Percentiles rank a stretch among this genome's conserved stretches.
Conservation (phyloP, 2,797 vertebrate species). For the Hydrophis major region DNA sequence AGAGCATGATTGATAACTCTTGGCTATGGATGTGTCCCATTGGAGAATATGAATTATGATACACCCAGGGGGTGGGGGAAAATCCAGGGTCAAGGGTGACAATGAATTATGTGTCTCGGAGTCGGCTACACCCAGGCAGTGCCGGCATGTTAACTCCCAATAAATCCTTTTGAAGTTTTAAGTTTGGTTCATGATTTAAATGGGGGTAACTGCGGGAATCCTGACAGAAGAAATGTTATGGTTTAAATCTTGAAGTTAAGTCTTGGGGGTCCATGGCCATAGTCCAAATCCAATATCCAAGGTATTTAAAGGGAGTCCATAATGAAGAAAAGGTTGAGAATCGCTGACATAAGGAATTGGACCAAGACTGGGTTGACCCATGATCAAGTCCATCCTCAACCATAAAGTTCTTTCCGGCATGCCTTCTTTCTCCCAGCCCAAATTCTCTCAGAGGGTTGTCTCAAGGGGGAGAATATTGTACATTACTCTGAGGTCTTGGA, state of each 20-base stretch:
- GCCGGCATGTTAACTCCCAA: too few relatives aligned
- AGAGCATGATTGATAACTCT: too few relatives aligned
- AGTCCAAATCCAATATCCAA: neutral
- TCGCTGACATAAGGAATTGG: neutral
- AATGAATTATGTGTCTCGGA: too few relatives aligned
- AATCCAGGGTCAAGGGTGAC: too few relatives aligned
- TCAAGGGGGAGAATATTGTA: neutral
- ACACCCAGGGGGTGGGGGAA: too few relatives aligned
- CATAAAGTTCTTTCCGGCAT: neutral
- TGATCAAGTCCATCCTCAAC: neutral
- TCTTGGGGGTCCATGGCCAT: neutral
- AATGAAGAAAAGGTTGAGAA: neutral
- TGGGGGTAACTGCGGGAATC: too few relatives aligned
- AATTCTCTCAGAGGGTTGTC: neutral
- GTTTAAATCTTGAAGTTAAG: neutral
- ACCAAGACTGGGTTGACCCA: neutral
- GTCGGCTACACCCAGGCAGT: too few relatives aligned
- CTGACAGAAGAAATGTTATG: neutral
- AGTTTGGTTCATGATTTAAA: too few relatives aligned
- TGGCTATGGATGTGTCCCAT: too few relatives aligned
- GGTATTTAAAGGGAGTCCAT: neutral
- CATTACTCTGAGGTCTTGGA: neutral
- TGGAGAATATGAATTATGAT: too few relatives aligned
- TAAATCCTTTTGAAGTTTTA: too few relatives aligned
- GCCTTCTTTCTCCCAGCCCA: neutral